Evolutionary conservation across 2,113 vertebrate species (phyloP), one percentile per base, ranked within the genome.

Genomic region (Hemicordylus capensis): DNA sequence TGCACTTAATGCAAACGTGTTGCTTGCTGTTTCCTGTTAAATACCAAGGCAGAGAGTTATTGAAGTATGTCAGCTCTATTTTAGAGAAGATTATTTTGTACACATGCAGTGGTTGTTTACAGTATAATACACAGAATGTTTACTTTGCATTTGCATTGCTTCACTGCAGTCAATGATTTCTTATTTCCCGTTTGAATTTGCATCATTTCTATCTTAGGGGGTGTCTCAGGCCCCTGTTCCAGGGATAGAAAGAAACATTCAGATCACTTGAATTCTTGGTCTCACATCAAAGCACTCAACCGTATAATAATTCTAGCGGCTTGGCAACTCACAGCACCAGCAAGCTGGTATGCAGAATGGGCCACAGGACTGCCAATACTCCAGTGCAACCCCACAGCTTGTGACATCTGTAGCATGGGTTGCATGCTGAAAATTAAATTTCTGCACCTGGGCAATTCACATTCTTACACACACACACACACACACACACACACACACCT

Each of bases 101-200:
- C 44, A 39, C 59, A 51, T 76, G n/a, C 44, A 39, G 48, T 66
- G 34, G 44, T 76, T 28, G 48, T 84, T 66, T 84, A 54, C 59
- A 54, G 5, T 64, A 64, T 64, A 39, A 31, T 54, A 39, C 9
- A 54, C 34, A 28, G 34, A 63, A 39, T 54, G 37, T 63, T 75
- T 82, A 56, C 39, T n/a, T 73, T 76, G 44, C 44, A 39, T 76
- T 66, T 66, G 51, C 72, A 66, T 12, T 76, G 61, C 7, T 84
- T 76, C 44, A 64, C 74, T 76, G 39, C 34, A 56, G 15, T 37
- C 64, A 70, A 76, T 66, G 26, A 66, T 39, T 76, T 22, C 61
- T 46, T 76, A 12, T 75, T 84, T 64, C 72, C 51, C 64, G 61
- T 51, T 39, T 76, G 59, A 63, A 54, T 84, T 76, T 84, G 46